Conservation (phyloP, 2,797 vertebrate genomes). For the Mustela erminea region DNA sequence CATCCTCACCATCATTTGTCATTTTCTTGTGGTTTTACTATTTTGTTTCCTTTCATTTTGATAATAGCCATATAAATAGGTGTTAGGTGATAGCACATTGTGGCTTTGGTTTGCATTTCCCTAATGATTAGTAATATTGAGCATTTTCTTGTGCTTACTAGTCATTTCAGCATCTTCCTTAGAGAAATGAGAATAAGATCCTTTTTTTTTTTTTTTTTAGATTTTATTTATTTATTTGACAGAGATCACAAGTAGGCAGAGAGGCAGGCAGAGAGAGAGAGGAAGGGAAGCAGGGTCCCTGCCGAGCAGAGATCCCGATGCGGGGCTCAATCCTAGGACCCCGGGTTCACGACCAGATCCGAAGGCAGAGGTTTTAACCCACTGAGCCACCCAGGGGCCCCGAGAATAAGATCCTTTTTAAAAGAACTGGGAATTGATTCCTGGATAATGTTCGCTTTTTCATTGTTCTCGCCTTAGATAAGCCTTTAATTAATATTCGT, state of each 20-base stretch:
- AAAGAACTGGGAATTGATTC: conserved; percentile 8
- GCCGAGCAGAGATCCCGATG: no score
- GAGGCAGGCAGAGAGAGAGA: no score
- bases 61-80: neutral
- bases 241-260: no score
- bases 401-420: neutral
- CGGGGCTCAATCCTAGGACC: no score
- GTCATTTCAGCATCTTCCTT: neutral
- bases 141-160: neutral
- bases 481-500: neutral
- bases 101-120: neutral
- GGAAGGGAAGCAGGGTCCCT: no score
- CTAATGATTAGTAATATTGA: neutral
- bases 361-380: no score
- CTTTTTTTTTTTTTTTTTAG: neutral
- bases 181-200: neutral
- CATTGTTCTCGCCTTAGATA: neutral
- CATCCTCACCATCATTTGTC: neutral
- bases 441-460: neutral
- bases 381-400: no score
- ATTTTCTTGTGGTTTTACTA: neutral
- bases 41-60: neutral
- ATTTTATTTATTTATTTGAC: no score
- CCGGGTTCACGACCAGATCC: no score
- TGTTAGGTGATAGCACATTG: neutral